Evolutionary conservation across 2,888 invertebrate species (phyloP).

Genomic region (Anoncus sp.): DNA sequence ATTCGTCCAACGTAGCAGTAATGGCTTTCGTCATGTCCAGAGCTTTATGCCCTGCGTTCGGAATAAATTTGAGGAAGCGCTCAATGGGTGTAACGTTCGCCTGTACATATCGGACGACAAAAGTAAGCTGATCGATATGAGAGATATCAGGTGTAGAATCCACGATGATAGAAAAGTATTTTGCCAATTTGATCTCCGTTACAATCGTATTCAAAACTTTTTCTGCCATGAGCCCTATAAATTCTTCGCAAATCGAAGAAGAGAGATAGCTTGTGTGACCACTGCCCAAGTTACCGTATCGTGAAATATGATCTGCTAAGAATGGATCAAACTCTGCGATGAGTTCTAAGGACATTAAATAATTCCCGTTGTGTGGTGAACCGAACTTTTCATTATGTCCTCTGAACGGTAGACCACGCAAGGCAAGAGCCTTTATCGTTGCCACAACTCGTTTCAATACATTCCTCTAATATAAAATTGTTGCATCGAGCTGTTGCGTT

Average conservation of each 20-base stretch:
- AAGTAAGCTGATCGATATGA: conserved; percentile 68
- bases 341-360: conserved; percentile 70
- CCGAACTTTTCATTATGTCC: conserved; percentile 70
- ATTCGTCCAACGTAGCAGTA: conserved; percentile 46
- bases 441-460: conserved; percentile 70
- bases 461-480: conserved; percentile 69
- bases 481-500: conserved; percentile 40
- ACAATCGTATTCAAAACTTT: conserved; percentile 62
- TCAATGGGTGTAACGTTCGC: conserved; percentile 70
- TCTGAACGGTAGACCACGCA: conserved; percentile 71
- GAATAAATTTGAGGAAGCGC: conserved; percentile 63
- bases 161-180: conserved; percentile 69
- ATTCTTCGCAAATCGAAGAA: conserved; percentile 72
- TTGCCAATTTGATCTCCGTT: conserved; percentile 51
- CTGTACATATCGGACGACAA: conserved; percentile 68
- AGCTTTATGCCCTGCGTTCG: conserved; percentile 66
- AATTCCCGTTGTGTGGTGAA: conserved; percentile 72
- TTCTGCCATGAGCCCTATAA: conserved; percentile 71
- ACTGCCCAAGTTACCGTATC: conserved; percentile 70
- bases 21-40: conserved; percentile 57
- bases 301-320: conserved; percentile 67
- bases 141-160: conserved; percentile 67
- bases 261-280: conserved; percentile 70
- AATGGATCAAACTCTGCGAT: conserved; percentile 74
- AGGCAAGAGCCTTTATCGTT: conserved; percentile 67